phyloP scores from a whole-genome alignment of 2,797 vertebrate genomes.

The Orestias chungarensis region DNA sequence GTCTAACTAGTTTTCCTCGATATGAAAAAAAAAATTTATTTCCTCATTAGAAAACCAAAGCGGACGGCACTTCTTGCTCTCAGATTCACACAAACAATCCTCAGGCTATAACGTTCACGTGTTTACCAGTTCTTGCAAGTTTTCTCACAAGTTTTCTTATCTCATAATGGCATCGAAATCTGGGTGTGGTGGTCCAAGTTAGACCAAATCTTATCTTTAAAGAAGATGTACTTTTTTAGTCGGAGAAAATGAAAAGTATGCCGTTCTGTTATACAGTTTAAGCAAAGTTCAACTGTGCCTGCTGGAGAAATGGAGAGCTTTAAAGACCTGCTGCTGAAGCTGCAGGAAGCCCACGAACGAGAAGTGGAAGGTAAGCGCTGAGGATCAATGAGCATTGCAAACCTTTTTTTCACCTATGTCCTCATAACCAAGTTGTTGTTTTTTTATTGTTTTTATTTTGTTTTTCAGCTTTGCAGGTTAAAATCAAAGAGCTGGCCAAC shows the following conservation, averaged over 20 bases:
- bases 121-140: not conserved
- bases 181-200: not conserved
- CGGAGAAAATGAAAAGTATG: not conserved
- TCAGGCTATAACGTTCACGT: slow-evolving; percentile 38
- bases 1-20: slow-evolving; percentile 61
- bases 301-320: slow-evolving; percentile 83
- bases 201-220: not conserved
- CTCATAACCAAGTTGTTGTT: not conserved
- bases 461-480: slow-evolving; percentile 87
- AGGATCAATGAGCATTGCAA: not conserved
- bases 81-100: slow-evolving; percentile 18
- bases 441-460: slow-evolving; percentile 13
- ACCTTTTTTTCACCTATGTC: not conserved
- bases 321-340: slow-evolving; percentile 84
- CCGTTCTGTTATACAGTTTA: slow-evolving; percentile 11
- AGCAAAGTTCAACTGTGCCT: slow-evolving; percentile 1
- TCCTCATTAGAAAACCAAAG: slow-evolving; percentile 24
- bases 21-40: slow-evolving; percentile 54
- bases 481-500: slow-evolving; percentile 88
- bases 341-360: slow-evolving; percentile 89
- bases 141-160: slow-evolving; percentile 5
- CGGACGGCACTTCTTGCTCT: not conserved
- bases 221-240: too few species aligned
- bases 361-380: slow-evolving; percentile 81
- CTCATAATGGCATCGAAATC: not conserved